Conservation (phyloP, 2,113 vertebrate genomes). For the Elachura formosa region DNA sequence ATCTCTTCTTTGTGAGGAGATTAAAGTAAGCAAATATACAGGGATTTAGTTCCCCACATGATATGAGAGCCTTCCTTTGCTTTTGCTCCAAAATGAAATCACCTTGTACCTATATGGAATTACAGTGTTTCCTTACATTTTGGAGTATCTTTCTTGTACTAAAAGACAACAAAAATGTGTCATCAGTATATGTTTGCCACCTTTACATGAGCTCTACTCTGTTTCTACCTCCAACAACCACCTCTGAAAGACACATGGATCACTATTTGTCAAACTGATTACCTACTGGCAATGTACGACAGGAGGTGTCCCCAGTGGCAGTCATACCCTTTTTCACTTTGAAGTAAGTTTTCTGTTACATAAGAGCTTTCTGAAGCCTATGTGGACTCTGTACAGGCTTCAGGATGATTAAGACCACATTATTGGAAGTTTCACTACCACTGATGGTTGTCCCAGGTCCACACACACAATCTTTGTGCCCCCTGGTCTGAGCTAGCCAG, state of each 20-base stretch:
- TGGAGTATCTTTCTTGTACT: background rate
- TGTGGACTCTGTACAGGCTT: background rate
- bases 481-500: background rate
- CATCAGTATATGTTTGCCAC: background rate
- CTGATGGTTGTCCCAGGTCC: background rate
- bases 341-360: background rate
- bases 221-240: background rate
- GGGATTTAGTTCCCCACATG: background rate
- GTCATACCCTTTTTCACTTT: background rate
- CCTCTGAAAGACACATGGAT: background rate
- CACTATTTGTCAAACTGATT: background rate
- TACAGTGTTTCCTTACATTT: background rate
- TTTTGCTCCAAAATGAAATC: background rate
- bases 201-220: background rate
- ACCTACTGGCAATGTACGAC: background rate
- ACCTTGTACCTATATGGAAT: background rate
- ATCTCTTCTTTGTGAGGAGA: background rate
- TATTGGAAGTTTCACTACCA: background rate
- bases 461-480: background rate
- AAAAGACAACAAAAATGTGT: background rate
- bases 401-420: background rate
- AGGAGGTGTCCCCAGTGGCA: background rate
- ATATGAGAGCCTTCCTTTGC: background rate
- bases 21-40: background rate
- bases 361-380: background rate